Base-by-base conservation (phyloP, 1,140 invertebrate genomes). In the Apis florea region DNA sequence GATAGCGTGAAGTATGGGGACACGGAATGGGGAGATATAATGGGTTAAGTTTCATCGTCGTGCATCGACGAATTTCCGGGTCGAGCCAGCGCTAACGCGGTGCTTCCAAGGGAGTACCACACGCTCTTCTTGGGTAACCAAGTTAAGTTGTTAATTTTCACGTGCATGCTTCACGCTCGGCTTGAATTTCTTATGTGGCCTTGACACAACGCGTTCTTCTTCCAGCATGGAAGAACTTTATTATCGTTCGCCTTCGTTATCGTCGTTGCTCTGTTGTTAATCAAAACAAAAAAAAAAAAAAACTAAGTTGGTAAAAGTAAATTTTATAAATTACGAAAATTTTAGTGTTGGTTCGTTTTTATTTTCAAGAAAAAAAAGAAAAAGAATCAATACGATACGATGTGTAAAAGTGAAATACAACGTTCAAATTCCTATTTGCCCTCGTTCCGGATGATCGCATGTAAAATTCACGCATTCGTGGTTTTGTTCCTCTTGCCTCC, bases 11-110 rank as follows among this genome's bases (percentile, higher is more conserved):
- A 67, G 71, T 85, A 86, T 68, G 69, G 74, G 54, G 26, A 21
- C 31, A 63, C 53, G 40, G 78, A 56, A 75, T 66, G 74, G 80
- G 68, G 78, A 80, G 76, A 86, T 88, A 88, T 88, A 88, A 88
- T 88, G 87, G 87, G 81, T 88, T 88, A 88, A 88, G 87, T 88
- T 88, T 88, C 87, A 80, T 87, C 85, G 86, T 88, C 87, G 87
- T 86, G 87, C 86, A 88, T 85, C 87, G 81, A 77, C 84, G 84
- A 88, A 88, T 88, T 88, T 88, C 87, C 87, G 86, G 87, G 86
- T 88, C 86, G 87, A 79, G 86, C 87, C 77, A 74, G 84, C 81
- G 70, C 85, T 76, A 79, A 68, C 70, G 86, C 86, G 85, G 54
- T 79, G 79, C 85, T 87, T 88, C 82, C 80, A 85, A 85, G 79